Evolutionary conservation across 2,888 invertebrate species (phyloP).

Genomic region (Sycophila texana): DNA sequence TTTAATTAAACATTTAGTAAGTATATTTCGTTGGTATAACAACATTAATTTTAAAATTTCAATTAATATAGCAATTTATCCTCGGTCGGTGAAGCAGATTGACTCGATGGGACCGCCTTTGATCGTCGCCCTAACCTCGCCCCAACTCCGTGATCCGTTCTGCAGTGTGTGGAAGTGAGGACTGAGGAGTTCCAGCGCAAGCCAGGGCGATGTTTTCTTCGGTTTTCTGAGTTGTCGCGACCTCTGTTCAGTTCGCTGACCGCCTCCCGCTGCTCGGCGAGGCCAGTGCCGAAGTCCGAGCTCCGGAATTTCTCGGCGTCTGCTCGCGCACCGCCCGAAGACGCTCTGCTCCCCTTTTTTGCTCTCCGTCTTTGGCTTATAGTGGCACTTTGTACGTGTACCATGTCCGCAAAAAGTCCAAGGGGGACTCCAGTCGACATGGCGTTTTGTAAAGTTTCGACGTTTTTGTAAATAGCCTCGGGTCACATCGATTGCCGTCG

Average conservation of each 20-base stretch:
- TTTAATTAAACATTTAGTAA: not conserved
- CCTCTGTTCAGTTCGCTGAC: not conserved
- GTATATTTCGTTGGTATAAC: too few species aligned
- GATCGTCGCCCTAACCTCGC: too few species aligned
- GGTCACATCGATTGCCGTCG: not conserved
- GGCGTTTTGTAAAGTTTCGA: constrained; percentile 19
- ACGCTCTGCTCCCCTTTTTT: not conserved
- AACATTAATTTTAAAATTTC: not conserved
- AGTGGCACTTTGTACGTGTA: too few species aligned
- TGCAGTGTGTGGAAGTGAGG: too few species aligned
- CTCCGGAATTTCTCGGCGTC: constrained; percentile 1
- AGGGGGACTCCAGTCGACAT: constrained; percentile 26
- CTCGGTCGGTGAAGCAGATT: too few species aligned
- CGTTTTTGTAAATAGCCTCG: constrained; percentile 16
- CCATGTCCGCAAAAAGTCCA: constrained; percentile 30
- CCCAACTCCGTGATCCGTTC: too few species aligned
- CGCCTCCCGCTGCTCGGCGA: not conserved
- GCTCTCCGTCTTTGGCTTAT: too few species aligned
- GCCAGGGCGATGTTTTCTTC: constrained; percentile 9
- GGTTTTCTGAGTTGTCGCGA: constrained; percentile 1
- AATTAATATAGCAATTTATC: not conserved
- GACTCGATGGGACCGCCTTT: too few species aligned
- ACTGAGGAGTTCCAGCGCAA: not conserved
- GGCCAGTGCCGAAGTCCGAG: too few species aligned
- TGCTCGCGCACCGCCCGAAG: not conserved